These are phyloP conservation scores for Aurelia sp. DNA, from an alignment of 30 jellyfish, hydroid and myxozoan species.

Conservation along the genomic window DNA sequence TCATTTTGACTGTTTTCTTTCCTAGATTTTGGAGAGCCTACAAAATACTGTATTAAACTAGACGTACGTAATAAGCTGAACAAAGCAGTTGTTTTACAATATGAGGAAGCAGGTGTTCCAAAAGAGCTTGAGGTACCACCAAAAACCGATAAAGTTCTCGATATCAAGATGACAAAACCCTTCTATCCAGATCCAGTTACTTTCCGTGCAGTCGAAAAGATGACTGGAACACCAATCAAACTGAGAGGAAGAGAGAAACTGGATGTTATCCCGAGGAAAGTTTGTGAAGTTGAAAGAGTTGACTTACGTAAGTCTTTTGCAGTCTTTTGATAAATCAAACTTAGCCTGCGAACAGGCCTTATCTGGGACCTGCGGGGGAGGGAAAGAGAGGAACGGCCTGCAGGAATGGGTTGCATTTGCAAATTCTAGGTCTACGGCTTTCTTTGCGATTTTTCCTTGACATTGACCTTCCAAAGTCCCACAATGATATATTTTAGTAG, in stretches of 20 bases:
- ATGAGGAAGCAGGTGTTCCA: slow-evolving; percentile 20
- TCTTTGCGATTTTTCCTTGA: no score
- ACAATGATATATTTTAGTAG: no score
- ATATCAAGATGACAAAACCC: not conserved
- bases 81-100: slow-evolving; percentile 8
- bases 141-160: not conserved
- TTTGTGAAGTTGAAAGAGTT: slow-evolving; percentile 2
- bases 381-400: no score
- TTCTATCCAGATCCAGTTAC: slow-evolving; percentile 61
- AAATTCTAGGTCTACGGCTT: no score
- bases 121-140: slow-evolving; percentile 28
- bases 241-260: slow-evolving; percentile 58
- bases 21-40: no score
- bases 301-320: slow-evolving; percentile 22
- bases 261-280: slow-evolving; percentile 15
- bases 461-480: no score
- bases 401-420: no score
- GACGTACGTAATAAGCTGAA: slow-evolving; percentile 24
- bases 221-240: not conserved
- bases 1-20: no score
- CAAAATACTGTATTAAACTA: slow-evolving; percentile 14
- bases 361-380: no score
- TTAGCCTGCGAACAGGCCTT: no score
- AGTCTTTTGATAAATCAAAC: no score
- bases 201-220: slow-evolving; percentile 23